Base-by-base conservation (phyloP, 2,797 vertebrate genomes). In the Poeciliopsis presidionis region DNA sequence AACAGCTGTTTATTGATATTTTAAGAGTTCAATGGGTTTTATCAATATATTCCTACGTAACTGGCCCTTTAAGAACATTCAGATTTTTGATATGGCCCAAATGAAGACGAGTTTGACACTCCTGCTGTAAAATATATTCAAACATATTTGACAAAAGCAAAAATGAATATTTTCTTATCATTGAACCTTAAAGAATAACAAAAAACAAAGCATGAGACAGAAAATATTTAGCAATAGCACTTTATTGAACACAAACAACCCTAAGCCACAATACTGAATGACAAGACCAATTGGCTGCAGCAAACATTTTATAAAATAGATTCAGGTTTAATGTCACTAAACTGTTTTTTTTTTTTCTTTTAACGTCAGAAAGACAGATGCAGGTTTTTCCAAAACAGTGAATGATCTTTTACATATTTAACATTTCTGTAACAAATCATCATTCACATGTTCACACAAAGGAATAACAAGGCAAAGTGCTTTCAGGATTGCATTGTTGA, bases 191-290 rank as follows among this genome's bases (percentile, higher is more conserved):
- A 12, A 33, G 0, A 4, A 69, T 5, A 36, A 13, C 41, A 49
- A 55, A 12, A 79, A 85, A 39, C 84, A 76, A 22, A 55, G 77
- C 25, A 73, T 47, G 67, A 85, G 39, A 92, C 74, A 36, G 80
- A 4, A 84, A 79, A 85, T 94, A 96, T 95, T 96, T 95, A 96
- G 96, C 96, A 95, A 96, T 85, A 97, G 96, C 96, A 96, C 94
- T 97, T 97, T 96, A 97, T 96, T 97, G 95, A 96, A 97, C 96
- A 96, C 95, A 96, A 95, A 96, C 96, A 94, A 96, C 95, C 96
- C 95, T 95, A 96, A 96, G 96, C 96, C 94, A 95, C 94, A 96
- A 96, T 95, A 96, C 95, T 96, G 95, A 96, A 96, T 95, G 94
- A 95, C 94, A 93, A 94, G 94, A 95, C 93, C 93, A 94, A 94